Percentiles rank a stretch among this genome's conserved stretches.
Conservation (phyloP, 2,797 vertebrate genomes). For the Cyclura pinguis region DNA sequence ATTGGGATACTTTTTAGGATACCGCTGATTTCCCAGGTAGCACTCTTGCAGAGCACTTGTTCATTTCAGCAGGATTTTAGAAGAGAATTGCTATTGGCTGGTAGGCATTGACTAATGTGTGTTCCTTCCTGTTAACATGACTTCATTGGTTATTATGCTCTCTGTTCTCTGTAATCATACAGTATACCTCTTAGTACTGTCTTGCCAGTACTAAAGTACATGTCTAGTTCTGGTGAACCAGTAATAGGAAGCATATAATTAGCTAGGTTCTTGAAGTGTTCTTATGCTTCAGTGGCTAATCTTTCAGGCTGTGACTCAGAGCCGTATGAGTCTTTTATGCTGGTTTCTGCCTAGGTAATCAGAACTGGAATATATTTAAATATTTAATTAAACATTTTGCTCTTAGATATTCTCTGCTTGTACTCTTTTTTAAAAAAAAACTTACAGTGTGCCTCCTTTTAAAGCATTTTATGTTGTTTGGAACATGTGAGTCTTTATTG, state of each 20-base stretch:
- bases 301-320: conserved; percentile 66
- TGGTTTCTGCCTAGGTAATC: conserved; percentile 47
- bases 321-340: conserved; percentile 54
- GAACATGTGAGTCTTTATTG: neutral
- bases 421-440: conserved; percentile 1
- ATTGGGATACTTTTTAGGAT: neutral
- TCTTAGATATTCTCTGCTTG: conserved; percentile 18
- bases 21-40: neutral
- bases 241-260: conserved; percentile 53
- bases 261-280: conserved; percentile 51
- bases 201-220: conserved; percentile 55
- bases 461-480: neutral
- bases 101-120: neutral
- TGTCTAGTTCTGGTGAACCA: conserved; percentile 58
- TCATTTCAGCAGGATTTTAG: neutral
- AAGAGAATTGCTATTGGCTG: neutral
- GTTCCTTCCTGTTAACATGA: conserved; percentile 12
- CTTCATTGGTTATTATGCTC: conserved; percentile 24
- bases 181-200: conserved; percentile 36
- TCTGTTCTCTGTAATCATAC: conserved; percentile 8
- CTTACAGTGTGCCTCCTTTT: neutral
- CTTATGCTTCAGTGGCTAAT: conserved; percentile 56
- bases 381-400: conserved; percentile 16
- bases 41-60: neutral
- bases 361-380: conserved; percentile 37